These are phyloP conservation scores for Prionchulus punctatus DNA, from an alignment of 2,888 invertebrate species.

Conservation along the genomic window DNA sequence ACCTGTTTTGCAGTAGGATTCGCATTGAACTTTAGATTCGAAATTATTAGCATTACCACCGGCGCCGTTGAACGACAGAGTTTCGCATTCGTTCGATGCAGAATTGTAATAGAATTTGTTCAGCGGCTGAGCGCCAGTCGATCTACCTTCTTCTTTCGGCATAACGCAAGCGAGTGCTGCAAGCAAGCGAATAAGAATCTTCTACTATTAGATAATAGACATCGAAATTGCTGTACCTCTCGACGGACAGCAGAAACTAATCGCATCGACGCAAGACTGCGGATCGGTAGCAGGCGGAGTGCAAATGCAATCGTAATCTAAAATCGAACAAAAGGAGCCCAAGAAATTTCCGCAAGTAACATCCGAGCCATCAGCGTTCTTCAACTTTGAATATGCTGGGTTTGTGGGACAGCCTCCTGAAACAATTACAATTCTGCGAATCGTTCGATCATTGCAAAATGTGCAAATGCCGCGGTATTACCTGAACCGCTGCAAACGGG, in stretches of 20 bases:
- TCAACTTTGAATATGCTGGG: background rate
- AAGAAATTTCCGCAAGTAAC: background rate
- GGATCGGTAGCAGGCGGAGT: background rate
- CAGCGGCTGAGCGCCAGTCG: too few species aligned
- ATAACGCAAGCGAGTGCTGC: constrained; percentile 1
- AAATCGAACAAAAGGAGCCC: background rate
- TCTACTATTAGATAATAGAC: too few species aligned
- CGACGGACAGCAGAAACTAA: background rate
- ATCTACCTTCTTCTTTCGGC: too few species aligned
- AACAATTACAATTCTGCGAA: too few species aligned
- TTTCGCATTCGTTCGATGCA: too few species aligned
- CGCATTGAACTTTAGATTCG: background rate
- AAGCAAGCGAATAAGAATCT: too few species aligned
- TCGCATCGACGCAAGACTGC: background rate
- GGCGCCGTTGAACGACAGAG: too few species aligned
- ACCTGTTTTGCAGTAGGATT: background rate
- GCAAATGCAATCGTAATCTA: background rate
- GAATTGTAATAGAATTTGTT: too few species aligned
- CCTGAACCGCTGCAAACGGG: too few species aligned
- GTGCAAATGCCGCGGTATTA: too few species aligned
- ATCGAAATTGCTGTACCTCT: too few species aligned
- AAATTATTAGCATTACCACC: background rate
- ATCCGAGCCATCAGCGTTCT: background rate
- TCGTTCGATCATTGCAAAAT: too few species aligned
- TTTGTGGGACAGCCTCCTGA: background rate